phyloP scores from a whole-genome alignment of 1,140 invertebrate species.

The Solenopsis invicta region DNA sequence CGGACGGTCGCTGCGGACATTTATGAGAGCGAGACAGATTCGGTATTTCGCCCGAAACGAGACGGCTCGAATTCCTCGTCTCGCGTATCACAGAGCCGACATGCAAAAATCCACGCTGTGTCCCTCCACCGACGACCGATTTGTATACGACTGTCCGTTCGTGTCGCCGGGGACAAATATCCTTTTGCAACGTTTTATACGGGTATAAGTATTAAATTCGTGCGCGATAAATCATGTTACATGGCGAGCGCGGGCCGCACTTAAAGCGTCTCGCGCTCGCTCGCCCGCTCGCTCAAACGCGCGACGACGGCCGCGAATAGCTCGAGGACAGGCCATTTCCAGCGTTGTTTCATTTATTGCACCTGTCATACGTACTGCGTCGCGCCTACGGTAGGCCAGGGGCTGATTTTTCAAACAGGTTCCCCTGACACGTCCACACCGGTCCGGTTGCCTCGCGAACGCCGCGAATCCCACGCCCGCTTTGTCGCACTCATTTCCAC shows the following conservation, averaged over 20 bases:
- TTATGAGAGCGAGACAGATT: conserved; percentile 33
- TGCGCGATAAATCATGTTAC: conserved; percentile 59
- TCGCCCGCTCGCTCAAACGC: too few relatives aligned
- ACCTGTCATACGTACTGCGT: conserved; percentile 79
- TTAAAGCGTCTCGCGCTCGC: conserved; percentile 20
- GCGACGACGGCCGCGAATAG: conserved; percentile 11
- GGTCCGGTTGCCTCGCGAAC: conserved; percentile 85
- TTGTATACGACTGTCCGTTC: conserved; percentile 52
- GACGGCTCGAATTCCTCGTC: conserved; percentile 39
- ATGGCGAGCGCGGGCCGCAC: conserved; percentile 1
- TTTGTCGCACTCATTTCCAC: conserved; percentile 86
- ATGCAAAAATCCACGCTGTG: conserved; percentile 33
- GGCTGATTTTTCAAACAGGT: conserved; percentile 87
- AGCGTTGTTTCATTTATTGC: conserved; percentile 52
- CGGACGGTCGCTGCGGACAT: conserved; percentile 19
- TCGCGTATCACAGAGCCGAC: conserved; percentile 52
- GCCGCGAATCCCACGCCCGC: conserved; percentile 86
- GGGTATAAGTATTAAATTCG: conserved; percentile 65
- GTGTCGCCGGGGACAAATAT: conserved; percentile 40
- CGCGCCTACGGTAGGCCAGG: conserved; percentile 84
- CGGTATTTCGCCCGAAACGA: conserved; percentile 5
- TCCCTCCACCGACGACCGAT: conserved; percentile 30
- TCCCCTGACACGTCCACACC: conserved; percentile 82
- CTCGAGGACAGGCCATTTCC: conserved; percentile 39
- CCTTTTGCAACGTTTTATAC: conserved; percentile 41